phyloP scores from a whole-genome alignment of 2,797 vertebrate species.

The Crotalus adamanteus region DNA sequence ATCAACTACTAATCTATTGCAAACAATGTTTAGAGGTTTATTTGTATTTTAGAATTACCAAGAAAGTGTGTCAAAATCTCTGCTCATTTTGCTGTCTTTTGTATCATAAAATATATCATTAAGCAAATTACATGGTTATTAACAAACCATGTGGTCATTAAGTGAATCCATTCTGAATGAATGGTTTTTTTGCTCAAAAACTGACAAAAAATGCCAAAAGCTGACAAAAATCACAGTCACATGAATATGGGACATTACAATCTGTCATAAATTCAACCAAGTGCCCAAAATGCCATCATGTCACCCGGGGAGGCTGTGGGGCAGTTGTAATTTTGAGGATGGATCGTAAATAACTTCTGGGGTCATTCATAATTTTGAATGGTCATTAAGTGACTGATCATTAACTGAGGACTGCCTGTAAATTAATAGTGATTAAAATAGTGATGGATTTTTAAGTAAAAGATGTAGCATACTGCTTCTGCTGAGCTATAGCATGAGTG shows the following conservation, averaged over 20 bases:
- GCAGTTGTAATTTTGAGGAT: neutral
- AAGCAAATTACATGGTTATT: too few species aligned
- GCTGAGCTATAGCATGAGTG: neutral
- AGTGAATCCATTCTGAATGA: neutral
- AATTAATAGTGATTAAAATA: neutral
- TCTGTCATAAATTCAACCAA: neutral
- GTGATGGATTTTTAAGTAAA: slow-evolving; percentile 15
- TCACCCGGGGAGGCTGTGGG: neutral
- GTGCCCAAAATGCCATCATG: neutral
- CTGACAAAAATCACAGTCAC: neutral
- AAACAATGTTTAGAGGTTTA: neutral
- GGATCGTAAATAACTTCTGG: neutral
- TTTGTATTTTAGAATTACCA: neutral
- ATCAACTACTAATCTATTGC: neutral
- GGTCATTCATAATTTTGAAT: neutral
- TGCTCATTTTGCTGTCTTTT: neutral
- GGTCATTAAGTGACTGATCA: neutral
- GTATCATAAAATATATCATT: neutral
- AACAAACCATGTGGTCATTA: neutral
- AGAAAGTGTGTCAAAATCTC: neutral
- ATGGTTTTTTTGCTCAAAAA: neutral
- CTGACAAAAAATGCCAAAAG: too few species aligned
- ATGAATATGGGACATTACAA: neutral
- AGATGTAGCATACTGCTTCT: neutral
- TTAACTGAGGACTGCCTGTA: neutral